Base-by-base conservation (phyloP, 1,140 invertebrate species). In the Saccostrea echinata region DNA sequence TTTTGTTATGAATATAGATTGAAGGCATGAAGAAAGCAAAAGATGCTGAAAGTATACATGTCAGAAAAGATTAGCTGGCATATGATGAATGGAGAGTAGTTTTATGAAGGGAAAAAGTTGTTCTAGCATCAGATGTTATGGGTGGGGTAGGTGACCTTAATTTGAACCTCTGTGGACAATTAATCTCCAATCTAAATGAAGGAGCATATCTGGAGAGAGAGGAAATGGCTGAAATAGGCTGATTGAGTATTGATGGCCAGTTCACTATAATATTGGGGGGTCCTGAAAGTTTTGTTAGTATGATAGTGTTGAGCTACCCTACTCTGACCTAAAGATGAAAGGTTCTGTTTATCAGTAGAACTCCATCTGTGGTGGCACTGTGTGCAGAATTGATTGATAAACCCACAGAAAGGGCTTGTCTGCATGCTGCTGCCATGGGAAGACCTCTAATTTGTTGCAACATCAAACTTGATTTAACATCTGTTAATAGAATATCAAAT, bases 181-280 rank as follows among this genome's bases (percentile, higher is more conserved):
- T 30, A 76, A 76, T 76, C 68, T 76, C 68, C 68, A 13, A 76
- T 76, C 68, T 76, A 76, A 43, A 76, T 76, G 68, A 76, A 76
- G 68, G 27, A 76, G 68, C 30, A 18, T 76, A 76, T 76, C 68
- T 13, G 68, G 68, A 76, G 4, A 30, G 64, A 68, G 30, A 30
- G 68, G 27, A 76, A 76, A 76, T 76, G 27, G 68, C 27, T 33
- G 68, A 33, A 76, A 76, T 76, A 30, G 13, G 68, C 11, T 76
- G 68, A 76, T 76, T 30, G 68, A 33, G 68, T 76, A 76, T 76
- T 76, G 68, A 76, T 76, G 24, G 68, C 68, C 3, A 61, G 24
- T 9, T 43, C 24, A 33, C 68, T 33, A 13, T 18, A 30, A 30
- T 33, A 30, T 27, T 76, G 16, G 68, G 57, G 27, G 24, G 68